Percentiles rank a stretch among this genome's conserved stretches.
Conservation (phyloP, 2,113 vertebrate genomes). For the Coracopsis vasa region DNA sequence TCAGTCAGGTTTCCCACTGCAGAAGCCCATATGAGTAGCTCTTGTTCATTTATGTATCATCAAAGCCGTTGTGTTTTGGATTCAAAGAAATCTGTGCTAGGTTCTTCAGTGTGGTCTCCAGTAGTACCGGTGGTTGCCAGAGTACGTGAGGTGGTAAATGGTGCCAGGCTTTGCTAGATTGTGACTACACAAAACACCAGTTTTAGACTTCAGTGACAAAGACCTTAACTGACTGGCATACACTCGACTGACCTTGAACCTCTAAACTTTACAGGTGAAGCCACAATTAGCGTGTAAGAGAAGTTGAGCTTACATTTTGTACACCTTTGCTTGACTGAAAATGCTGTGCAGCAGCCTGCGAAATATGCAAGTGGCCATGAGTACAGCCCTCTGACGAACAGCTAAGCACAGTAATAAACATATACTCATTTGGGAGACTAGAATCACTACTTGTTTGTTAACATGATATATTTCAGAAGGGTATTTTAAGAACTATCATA, state of each 20-base stretch:
- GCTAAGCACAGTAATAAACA: neutral
- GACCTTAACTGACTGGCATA: neutral
- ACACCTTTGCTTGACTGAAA: neutral
- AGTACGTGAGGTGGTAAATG: fast-evolving
- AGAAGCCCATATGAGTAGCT: neutral
- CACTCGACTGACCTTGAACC: neutral
- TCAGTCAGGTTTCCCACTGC: neutral
- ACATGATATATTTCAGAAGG: neutral
- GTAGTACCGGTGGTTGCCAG: neutral
- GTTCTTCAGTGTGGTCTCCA: neutral
- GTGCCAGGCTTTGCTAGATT: neutral
- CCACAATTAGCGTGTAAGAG: neutral
- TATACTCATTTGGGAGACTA: neutral
- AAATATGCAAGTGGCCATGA: neutral
- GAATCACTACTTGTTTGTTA: neutral
- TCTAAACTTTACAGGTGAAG: neutral
- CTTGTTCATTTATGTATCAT: neutral
- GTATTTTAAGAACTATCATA: neutral
- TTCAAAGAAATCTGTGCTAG: neutral
- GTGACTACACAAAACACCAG: too few relatives aligned
- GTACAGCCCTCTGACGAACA: neutral
- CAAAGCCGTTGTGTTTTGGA: neutral
- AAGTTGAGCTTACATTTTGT: neutral
- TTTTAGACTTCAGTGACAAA: neutral
- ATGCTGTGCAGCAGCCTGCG: neutral